These are phyloP conservation scores for Orchesella flavescens DNA, from an alignment of 2,888 invertebrate species.

Conservation along the genomic window DNA sequence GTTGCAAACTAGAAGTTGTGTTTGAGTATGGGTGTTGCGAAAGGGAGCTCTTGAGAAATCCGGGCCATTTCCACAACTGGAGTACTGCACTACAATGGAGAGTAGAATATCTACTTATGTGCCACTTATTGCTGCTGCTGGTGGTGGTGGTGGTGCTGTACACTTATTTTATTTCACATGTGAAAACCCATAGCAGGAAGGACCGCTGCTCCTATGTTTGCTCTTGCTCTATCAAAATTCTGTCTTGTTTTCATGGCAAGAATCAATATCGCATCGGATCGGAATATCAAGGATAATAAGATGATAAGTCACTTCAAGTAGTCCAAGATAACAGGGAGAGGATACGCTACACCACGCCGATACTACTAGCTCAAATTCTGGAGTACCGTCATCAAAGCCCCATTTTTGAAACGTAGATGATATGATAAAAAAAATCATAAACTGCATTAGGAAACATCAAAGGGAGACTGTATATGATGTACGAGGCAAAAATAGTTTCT, in stretches of 20 bases:
- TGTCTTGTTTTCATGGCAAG: background rate
- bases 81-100: conserved; percentile 37
- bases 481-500: conserved; percentile 4
- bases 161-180: no score
- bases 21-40: conserved; percentile 29
- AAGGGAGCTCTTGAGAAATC: conserved; percentile 52
- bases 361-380: no score
- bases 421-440: conserved; percentile 3
- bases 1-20: conserved; percentile 44
- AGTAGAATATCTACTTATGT: conserved; percentile 5
- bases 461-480: conserved; percentile 8
- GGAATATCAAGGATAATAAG: background rate
- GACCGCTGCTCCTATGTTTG: background rate
- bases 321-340: no score
- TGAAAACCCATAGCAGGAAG: no score
- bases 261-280: background rate
- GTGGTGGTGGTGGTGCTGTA: no score
- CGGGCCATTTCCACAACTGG: conserved; percentile 25
- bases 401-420: background rate
- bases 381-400: no score
- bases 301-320: no score
- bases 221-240: conserved; percentile 1
- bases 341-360: no score
- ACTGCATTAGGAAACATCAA: background rate
- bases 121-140: no score